Percentiles rank a stretch among this genome's conserved stretches.
phyloP scores from a whole-genome alignment of 2,797 vertebrate genomes.

The Tadarida brasiliensis region DNA sequence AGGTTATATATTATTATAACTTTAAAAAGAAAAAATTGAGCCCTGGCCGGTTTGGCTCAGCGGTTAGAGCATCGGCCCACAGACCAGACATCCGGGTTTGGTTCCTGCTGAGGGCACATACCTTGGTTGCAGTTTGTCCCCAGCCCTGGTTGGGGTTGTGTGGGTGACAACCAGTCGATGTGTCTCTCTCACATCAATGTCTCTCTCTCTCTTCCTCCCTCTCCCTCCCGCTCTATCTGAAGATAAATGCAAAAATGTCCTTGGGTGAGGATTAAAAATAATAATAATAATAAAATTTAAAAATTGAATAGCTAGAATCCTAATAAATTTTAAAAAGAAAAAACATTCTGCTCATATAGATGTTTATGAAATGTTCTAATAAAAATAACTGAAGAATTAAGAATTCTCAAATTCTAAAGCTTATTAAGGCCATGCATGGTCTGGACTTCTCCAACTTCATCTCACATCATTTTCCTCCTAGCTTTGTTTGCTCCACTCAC shows the following conservation, averaged over 20 bases:
- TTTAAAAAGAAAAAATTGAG: conserved; percentile 53
- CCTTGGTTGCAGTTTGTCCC: too few relatives aligned
- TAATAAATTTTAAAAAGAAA: conserved; percentile 49
- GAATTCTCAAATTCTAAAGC: conserved; percentile 45
- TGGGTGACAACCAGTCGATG: too few relatives aligned
- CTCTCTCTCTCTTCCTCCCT: too few relatives aligned
- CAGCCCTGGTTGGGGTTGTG: too few relatives aligned
- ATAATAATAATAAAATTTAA: not conserved
- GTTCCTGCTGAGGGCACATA: too few relatives aligned
- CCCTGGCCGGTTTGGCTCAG: too few relatives aligned
- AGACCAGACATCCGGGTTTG: too few relatives aligned
- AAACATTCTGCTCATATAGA: not conserved
- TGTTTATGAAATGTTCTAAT: conserved; percentile 21
- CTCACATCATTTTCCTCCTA: not conserved
- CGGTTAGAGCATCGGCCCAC: too few relatives aligned
- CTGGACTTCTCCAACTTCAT: conserved; percentile 29
- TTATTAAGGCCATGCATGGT: not conserved
- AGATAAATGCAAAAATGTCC: too few relatives aligned
- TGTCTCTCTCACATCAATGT: too few relatives aligned
- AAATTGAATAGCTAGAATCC: conserved; percentile 60
- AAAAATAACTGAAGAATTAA: conserved; percentile 54
- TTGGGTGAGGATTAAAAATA: too few relatives aligned
- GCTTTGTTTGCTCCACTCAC: not conserved
- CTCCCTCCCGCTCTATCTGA: too few relatives aligned
- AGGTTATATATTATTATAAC: conserved; percentile 1